Evolutionary conservation across 2,888 invertebrate genomes (phyloP).

Genomic region (Lathronympha strigana): DNA sequence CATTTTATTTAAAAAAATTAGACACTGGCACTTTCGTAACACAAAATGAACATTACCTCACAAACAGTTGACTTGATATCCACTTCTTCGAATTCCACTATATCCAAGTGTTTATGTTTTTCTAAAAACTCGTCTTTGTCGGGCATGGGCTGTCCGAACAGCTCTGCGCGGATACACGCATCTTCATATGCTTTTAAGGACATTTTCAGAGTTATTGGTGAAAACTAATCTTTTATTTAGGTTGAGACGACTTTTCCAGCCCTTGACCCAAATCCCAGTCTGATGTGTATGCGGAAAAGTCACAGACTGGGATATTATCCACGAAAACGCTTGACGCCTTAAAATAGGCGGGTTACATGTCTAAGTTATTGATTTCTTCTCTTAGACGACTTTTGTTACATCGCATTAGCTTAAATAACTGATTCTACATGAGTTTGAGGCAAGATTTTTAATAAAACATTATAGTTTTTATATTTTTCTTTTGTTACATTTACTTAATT

Average conservation of each 20-base stretch:
- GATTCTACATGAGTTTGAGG: background rate
- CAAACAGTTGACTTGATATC: slow-evolving; percentile 69
- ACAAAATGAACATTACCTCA: slow-evolving; percentile 25
- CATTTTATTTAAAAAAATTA: background rate
- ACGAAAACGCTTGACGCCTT: slow-evolving; percentile 31
- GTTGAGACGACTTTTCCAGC: slow-evolving; percentile 42
- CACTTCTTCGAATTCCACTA: slow-evolving; percentile 82
- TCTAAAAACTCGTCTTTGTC: slow-evolving; percentile 86
- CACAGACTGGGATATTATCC: slow-evolving; percentile 27
- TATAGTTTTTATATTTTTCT: background rate
- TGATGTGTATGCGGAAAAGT: slow-evolving; percentile 21
- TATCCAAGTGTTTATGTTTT: slow-evolving; percentile 81
- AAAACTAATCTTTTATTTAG: slow-evolving; percentile 38
- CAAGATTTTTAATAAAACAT: background rate
- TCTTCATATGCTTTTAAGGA: slow-evolving; percentile 88
- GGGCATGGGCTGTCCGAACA: slow-evolving; percentile 89
- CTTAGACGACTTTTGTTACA: background rate
- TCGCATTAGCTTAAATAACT: background rate
- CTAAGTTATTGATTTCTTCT: slow-evolving; percentile 40
- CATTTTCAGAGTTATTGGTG: slow-evolving; percentile 63
- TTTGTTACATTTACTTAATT: background rate
- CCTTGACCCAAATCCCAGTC: slow-evolving; percentile 52
- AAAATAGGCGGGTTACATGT: slow-evolving; percentile 42
- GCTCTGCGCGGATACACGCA: slow-evolving; percentile 91
- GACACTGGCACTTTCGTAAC: background rate